Evolutionary conservation across 1,140 invertebrate species (phyloP).

Genomic region (Hypsibius dujardini): DNA sequence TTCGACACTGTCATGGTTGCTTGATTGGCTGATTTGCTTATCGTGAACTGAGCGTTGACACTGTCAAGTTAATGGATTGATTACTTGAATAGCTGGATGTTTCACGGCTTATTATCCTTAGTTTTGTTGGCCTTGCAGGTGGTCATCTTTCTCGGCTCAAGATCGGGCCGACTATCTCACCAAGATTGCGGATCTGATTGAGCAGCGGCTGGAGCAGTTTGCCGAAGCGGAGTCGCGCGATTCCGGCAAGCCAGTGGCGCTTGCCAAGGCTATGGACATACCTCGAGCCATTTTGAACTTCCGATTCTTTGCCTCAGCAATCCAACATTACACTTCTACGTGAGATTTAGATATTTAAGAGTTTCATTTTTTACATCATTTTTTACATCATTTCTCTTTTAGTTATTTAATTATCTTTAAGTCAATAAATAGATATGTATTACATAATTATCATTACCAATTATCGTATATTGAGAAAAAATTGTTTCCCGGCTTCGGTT

Average conservation of each 20-base stretch:
- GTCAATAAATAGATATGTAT: too few species aligned
- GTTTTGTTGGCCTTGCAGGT: slow-evolving; percentile 26
- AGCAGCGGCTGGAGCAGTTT: slow-evolving; percentile 37
- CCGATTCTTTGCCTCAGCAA: slow-evolving; percentile 39
- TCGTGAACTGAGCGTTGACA: too few species aligned
- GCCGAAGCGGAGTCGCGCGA: slow-evolving; percentile 40
- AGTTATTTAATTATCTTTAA: too few species aligned
- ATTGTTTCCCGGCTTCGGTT: too few species aligned
- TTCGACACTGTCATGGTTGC: too few species aligned
- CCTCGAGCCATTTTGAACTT: slow-evolving; percentile 42
- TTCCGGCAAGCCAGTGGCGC: slow-evolving; percentile 42
- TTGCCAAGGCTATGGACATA: slow-evolving; percentile 39
- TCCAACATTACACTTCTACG: slow-evolving; percentile 29
- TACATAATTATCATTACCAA: too few species aligned
- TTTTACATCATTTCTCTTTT: too few species aligned
- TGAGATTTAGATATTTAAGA: slow-evolving; percentile 23
- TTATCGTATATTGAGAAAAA: too few species aligned
- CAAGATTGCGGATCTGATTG: slow-evolving; percentile 40
- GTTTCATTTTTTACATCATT: slow-evolving; percentile 18
- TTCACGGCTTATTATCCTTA: too few species aligned
- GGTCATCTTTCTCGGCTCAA: slow-evolving; percentile 29
- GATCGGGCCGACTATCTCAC: slow-evolving; percentile 30
- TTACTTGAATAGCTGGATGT: too few species aligned
- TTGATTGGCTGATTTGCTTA: too few species aligned
- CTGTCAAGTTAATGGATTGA: too few species aligned